Evolutionary conservation across 2,797 vertebrate species (phyloP).

Genomic region (Chloroceryle amazona): DNA sequence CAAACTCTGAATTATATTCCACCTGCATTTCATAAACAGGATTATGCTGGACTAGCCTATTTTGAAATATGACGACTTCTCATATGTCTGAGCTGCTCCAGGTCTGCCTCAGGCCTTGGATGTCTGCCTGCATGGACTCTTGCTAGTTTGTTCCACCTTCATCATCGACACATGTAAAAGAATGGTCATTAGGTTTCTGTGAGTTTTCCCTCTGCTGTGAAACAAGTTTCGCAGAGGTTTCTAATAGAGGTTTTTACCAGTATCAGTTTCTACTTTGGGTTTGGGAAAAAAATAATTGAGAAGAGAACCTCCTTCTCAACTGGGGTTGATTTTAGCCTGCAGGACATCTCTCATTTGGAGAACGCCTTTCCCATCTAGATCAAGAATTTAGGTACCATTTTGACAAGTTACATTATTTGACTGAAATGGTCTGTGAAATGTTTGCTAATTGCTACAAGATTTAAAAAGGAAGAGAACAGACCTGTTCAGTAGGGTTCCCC

Average conservation of each 20-base stretch:
- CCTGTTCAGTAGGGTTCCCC: background rate
- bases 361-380: constrained; percentile 30
- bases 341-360: background rate
- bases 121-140: background rate
- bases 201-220: background rate
- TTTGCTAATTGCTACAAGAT: constrained; percentile 87
- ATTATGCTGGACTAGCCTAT: constrained; percentile 55
- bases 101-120: constrained; percentile 56
- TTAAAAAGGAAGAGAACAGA: constrained; percentile 78
- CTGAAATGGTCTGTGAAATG: constrained; percentile 90
- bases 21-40: constrained; percentile 71
- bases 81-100: background rate
- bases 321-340: background rate
- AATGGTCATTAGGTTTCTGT: background rate
- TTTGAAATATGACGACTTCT: constrained; percentile 64
- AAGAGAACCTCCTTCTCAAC: background rate
- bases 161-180: background rate
- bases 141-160: constrained; percentile 14
- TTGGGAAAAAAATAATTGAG: background rate
- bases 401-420: constrained; percentile 76
- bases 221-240: background rate
- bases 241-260: background rate
- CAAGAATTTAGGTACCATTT: constrained; percentile 41
- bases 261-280: background rate
- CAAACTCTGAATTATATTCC: constrained; percentile 59